Evolutionary conservation across 1,140 invertebrate genomes (phyloP), one percentile per base, ranked within the genome.

Genomic region (Geopemphigus sp.): DNA sequence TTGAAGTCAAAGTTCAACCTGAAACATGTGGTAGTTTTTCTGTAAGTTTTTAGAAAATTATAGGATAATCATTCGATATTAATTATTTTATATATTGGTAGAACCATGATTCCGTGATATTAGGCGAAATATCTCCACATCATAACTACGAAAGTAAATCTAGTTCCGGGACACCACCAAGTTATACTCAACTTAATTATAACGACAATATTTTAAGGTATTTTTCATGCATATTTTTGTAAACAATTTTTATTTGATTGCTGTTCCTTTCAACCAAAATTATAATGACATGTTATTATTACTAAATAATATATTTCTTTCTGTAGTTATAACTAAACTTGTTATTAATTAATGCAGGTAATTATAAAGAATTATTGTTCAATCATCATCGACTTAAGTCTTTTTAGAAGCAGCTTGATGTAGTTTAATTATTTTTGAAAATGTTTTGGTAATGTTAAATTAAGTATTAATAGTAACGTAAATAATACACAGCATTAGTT

Each of bases 181-280:
- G 92, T 83, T 95, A 95, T 86, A 93, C 91, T 84, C 92, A 95
- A 84, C 87, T 95, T 10, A 95, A 95, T 86, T 95, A 94, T 84
- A 93, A 93, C 84, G 93, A 95, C 84, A 95, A 92, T 83, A 89
- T 96, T 57, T 89, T 93, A 84, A 89, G 86, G 86, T 87, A 83
- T 56, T 61, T 80, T 61, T 14, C 15, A 26, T 68, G 3, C 45
- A 24, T 76, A 63, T 50, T 63, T 61, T 14, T 45, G 17, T 29
- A n/a, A 63, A 63, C 39, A 29, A 11, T 19, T 50, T 63, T 45
- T 61, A 26, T 63, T 50, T 72, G 68, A 72, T 54, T 24, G 68
- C 68, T 72, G 68, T 63, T 78, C 11, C 24, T 50, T 78, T 78
- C 24, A 26, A 50, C 15, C 22, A 47, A 59, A 73, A 57, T 68